Evolutionary conservation across 2,888 invertebrate species (phyloP), one percentile per base, ranked within the genome.

Genomic region (Galeruca laticollis): DNA sequence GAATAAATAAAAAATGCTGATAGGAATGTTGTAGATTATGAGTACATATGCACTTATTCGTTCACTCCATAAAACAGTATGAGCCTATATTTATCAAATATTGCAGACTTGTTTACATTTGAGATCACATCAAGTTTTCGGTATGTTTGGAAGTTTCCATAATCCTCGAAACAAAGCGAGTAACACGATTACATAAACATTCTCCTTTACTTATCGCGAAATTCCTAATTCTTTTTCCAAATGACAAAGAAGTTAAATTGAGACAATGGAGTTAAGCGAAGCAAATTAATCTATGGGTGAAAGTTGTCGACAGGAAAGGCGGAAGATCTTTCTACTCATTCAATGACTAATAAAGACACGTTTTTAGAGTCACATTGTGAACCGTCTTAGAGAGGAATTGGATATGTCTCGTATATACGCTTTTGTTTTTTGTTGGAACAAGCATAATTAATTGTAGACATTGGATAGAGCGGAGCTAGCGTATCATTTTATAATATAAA

Each of bases 281-380:
- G n/a, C 5, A 9, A 47, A 52, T 52, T 52, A 26, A 52, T 52
- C n/a, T 52, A 1, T 11, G 52, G 52, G 26, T 26, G 21, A 26
- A 21, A 52, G 52, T 52, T 26, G 52, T 13, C n/a, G 52, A 52
- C 52, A 52, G 21, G 11, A 21, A 52, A 52, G 26, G 26, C 4
- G 52, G 26, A 26, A 26, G 52, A 26, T 52, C 21, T 52, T 15
- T 52, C 52, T 26, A 26, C 26, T 20, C 21, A 52, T 52, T 52
- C 52, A 52, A 5, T 11, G 52, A n/a, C 52, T 52, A 52, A 52
- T 26, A 52, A 52, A 52, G 52, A 26, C 52, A 26, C 13, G 52
- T 21, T 52, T 52, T 52, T 52, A 52, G 11, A 13, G 1, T 11
- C 21, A 21, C 11, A 52, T 52, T 21, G 21, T 52, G 1, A 52